phyloP scores from a whole-genome alignment of 1,140 invertebrate genomes.

The Pararge aegeria region DNA sequence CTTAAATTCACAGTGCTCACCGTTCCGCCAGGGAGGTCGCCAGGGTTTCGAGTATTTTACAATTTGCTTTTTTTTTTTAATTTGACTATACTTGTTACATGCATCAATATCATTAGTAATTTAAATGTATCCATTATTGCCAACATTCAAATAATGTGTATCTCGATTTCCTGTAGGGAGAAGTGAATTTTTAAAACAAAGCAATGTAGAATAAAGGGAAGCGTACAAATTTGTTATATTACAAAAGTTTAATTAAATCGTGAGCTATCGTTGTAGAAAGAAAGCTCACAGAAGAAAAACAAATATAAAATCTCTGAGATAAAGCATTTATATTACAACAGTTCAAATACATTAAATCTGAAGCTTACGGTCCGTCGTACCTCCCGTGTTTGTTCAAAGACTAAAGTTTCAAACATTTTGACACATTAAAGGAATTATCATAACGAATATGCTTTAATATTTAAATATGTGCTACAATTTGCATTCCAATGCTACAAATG shows the following conservation, averaged over 20 bases:
- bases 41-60: too few species aligned
- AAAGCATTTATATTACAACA: neutral
- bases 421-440: constrained; percentile 8
- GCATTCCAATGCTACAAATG: neutral
- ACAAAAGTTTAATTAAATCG: neutral
- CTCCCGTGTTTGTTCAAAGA: constrained; percentile 5
- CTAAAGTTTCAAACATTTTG: constrained; percentile 8
- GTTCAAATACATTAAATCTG: constrained; percentile 11
- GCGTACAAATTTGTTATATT: too few species aligned
- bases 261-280: neutral
- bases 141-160: too few species aligned
- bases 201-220: too few species aligned
- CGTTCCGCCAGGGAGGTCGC: too few species aligned
- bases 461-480: constrained; percentile 1
- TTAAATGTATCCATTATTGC: too few species aligned
- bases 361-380: neutral
- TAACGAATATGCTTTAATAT: constrained; percentile 8
- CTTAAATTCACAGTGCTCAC: too few species aligned
- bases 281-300: neutral
- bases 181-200: too few species aligned
- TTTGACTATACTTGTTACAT: too few species aligned
- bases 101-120: too few species aligned
- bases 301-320: neutral
- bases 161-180: too few species aligned
- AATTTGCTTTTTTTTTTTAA: too few species aligned